Conservation (phyloP, 2,797 vertebrate species). For the Syngnathus rostellatus region DNA sequence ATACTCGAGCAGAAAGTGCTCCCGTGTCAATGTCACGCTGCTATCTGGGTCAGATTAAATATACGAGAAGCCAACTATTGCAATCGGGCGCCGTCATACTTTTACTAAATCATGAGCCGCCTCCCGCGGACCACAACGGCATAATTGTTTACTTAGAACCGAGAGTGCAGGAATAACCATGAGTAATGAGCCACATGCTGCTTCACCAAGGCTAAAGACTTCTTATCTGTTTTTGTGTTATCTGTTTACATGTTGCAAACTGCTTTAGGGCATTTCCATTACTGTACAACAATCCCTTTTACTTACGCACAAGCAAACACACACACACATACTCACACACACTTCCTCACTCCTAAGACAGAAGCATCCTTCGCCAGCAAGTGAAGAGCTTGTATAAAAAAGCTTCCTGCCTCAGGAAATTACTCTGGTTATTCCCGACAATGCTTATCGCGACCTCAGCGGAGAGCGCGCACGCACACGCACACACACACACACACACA, state of each 20-base stretch:
- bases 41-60: constrained; percentile 43
- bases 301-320: background rate
- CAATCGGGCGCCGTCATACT: background rate
- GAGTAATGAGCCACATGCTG: background rate
- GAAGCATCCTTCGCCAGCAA: constrained; percentile 19
- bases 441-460: constrained; percentile 16
- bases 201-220: background rate
- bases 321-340: background rate
- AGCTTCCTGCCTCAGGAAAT: constrained; percentile 39
- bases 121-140: background rate
- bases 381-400: constrained; percentile 13
- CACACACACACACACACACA: background rate
- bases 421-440: constrained; percentile 19
- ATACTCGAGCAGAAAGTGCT: constrained; percentile 40
- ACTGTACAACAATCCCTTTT: background rate
- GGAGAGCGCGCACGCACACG: constrained; percentile 13
- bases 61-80: constrained; percentile 17
- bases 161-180: background rate
- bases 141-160: background rate
- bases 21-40: constrained; percentile 55
- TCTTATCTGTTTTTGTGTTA: background rate
- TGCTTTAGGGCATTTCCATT: background rate
- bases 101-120: background rate
- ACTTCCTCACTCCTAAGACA: constrained; percentile 9
- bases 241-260: background rate